Base-by-base conservation (phyloP, 37 sponge, comb jelly and placozoan species). In the Haliclona indistincta region DNA sequence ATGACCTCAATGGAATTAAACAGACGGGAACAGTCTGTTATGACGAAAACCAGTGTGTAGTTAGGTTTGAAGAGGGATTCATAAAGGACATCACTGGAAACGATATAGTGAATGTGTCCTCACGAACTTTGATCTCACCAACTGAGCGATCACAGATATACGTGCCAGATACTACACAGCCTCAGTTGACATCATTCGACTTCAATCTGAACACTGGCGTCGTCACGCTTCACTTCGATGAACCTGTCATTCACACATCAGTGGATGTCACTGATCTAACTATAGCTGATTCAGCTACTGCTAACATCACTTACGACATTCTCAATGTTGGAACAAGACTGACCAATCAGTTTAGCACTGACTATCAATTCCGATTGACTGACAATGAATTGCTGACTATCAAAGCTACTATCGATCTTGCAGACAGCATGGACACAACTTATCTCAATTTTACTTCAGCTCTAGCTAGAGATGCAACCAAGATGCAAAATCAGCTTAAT, bases 1-100 rank as follows among this genome's bases (percentile, higher is more conserved):
- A 43, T 15, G 96, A 95, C 58, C 40, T 91, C 71, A 91, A 88
- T 71, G 84, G 68, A 17, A 47, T 95, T 3, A 95, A 95, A 65
- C 2, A 10, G 47, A 58, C 70, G 3, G 11, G 56, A 17, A 71
- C 54, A 43, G 76, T 95, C n/a, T 95, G 96, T 64, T 39, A 34
- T 33, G 63, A 37, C 33, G 17, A 51, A 38, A 30, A 55, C 30
- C 62, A 43, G n/a, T 95, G 96, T 67, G 82, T 62, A 54, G 88
- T 91, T 2, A 54, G 86, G 7, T 78, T 91, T 23, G 56, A 73
- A 26, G 7, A 72, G 3, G 38, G 15, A 0, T 88, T 95, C 56
- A 81, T 95, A 22, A 35, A 20, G 13, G 96, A 95, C 44, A 81
- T 89, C 34, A 52, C 79, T 17, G 80, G 74, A 0, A 95, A 95